Evolutionary conservation across 2,113 vertebrate genomes (phyloP).

Genomic region (Gopherus evgoodei): DNA sequence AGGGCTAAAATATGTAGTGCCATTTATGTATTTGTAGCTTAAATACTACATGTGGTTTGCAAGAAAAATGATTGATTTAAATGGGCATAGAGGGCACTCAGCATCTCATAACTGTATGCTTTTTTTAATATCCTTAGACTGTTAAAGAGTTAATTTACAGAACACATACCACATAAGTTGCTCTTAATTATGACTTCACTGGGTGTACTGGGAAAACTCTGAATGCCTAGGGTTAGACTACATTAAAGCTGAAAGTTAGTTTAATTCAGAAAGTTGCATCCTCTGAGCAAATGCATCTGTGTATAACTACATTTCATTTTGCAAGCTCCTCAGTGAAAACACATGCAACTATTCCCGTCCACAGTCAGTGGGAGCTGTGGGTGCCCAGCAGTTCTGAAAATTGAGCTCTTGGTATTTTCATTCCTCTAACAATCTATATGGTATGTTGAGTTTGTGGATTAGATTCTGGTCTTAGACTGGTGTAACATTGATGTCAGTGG

Average conservation of each 20-base stretch:
- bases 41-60: neutral
- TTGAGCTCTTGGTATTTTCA: neutral
- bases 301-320: neutral
- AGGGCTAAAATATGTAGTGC: neutral
- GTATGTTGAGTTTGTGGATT: neutral
- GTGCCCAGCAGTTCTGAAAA: neutral
- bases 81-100: neutral
- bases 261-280: neutral
- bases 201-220: neutral
- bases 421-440: neutral
- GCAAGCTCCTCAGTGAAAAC: neutral
- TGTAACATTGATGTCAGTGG: neutral
- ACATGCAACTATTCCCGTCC: neutral
- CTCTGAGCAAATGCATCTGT: neutral
- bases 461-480: neutral
- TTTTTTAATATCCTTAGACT: neutral
- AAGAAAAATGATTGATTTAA: neutral
- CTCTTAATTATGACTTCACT: neutral
- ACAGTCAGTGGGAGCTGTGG: neutral
- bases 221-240: neutral
- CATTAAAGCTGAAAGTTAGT: neutral
- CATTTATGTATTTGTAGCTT: neutral
- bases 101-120: neutral
- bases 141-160: neutral
- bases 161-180: neutral